Percentiles rank a stretch among this genome's conserved stretches.
phyloP scores from a whole-genome alignment of 2,113 vertebrate genomes.

The Burhinus bistriatus region DNA sequence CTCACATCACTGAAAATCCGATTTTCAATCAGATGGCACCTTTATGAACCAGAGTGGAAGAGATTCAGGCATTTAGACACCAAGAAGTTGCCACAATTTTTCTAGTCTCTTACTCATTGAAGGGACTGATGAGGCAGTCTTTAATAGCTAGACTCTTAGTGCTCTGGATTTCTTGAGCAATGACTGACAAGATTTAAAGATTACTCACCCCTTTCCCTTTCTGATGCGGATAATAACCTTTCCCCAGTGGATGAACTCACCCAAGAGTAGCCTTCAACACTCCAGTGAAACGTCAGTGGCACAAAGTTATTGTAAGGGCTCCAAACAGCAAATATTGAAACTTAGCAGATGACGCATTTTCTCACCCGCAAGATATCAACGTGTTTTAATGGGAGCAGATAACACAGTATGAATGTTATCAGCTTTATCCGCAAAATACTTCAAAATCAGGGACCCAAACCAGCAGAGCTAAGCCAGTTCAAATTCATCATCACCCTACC shows the following conservation, averaged over 20 bases:
- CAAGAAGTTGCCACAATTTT: not conserved
- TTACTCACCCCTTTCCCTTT: not conserved
- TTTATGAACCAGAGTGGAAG: not conserved
- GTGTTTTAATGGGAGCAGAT: not conserved
- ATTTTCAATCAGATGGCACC: not conserved
- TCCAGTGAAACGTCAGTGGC: not conserved
- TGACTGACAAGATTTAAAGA: not conserved
- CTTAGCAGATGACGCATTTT: not conserved
- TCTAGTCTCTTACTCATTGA: not conserved
- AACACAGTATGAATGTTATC: not conserved
- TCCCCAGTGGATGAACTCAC: not conserved
- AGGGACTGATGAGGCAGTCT: not conserved
- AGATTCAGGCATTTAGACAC: not conserved
- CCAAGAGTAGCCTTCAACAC: not conserved
- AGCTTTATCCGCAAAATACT: not conserved
- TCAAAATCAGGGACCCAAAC: not conserved
- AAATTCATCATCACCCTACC: not conserved
- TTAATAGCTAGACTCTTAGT: not conserved
- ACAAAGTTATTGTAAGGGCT: not conserved
- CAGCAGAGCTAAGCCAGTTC: not conserved
- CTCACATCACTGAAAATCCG: not conserved
- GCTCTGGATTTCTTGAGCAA: not conserved
- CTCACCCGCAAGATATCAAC: not conserved
- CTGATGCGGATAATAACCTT: not conserved
- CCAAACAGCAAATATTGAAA: not conserved